Evolutionary conservation across 35 echinoderm and acorn worm species (phyloP).

Genomic region (Acanthaster planci): DNA sequence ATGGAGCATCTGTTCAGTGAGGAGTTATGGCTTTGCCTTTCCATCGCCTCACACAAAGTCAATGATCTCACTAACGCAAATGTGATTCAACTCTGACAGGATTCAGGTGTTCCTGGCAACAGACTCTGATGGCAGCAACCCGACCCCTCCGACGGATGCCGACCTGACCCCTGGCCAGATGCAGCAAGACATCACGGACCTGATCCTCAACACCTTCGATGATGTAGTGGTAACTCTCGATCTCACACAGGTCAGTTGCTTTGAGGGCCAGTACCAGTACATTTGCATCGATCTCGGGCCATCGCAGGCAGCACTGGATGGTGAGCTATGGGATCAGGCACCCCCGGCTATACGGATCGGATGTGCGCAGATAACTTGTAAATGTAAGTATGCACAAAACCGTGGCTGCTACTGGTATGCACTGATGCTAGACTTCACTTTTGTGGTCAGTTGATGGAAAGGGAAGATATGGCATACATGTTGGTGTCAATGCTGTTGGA

Average conservation of each 20-base stretch:
- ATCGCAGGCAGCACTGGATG: constrained; percentile 4
- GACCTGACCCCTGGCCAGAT: constrained; percentile 4
- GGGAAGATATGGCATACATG: too few species aligned
- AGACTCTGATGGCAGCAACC: constrained; percentile 28
- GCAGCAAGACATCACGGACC: constrained; percentile 25
- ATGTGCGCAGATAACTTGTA: constrained; percentile 22
- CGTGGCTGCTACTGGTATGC: too few species aligned
- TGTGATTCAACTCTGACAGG: not conserved
- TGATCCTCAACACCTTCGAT: not conserved
- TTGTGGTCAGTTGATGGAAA: too few species aligned
- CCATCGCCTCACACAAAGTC: too few species aligned
- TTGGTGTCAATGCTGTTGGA: too few species aligned
- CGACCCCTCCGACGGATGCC: not conserved
- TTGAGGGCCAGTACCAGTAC: constrained; percentile 19
- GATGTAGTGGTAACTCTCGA: constrained; percentile 13
- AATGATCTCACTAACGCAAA: too few species aligned
- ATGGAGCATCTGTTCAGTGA: too few species aligned
- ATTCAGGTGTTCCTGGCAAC: constrained; percentile 35
- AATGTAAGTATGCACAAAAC: constrained; percentile 8
- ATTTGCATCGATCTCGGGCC: constrained; percentile 28
- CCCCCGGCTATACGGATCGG: not conserved
- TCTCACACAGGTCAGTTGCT: constrained; percentile 31
- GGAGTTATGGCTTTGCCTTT: too few species aligned
- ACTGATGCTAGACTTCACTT: too few species aligned
- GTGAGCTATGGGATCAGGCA: constrained; percentile 7